phyloP scores from a whole-genome alignment of 2,797 vertebrate genomes.

The Darevskia mixta region DNA sequence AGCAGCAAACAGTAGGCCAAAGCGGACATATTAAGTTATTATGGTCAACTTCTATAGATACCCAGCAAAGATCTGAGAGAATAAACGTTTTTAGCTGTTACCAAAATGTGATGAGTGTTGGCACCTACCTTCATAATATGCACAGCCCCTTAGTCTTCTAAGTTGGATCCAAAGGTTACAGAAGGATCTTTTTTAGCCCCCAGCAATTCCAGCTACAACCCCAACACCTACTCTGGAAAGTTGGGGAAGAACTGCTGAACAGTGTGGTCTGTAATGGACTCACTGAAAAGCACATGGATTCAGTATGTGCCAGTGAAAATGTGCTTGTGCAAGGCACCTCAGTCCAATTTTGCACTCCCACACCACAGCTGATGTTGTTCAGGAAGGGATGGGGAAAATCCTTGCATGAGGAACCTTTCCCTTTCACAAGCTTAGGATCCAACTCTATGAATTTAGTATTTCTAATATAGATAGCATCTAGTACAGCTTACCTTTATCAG shows the following conservation, averaged over 20 bases:
- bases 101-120: no score
- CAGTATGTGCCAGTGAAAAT: neutral
- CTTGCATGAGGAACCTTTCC: neutral
- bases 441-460: neutral
- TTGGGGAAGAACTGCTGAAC: neutral
- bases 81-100: no score
- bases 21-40: no score
- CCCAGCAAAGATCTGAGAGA: neutral
- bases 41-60: no score
- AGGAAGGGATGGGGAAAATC: neutral
- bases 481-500: constrained; percentile 86
- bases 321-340: neutral
- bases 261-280: neutral
- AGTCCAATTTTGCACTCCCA: neutral
- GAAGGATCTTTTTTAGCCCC: no score
- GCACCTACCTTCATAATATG: neutral
- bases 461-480: neutral
- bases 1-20: no score
- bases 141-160: neutral
- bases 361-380: neutral
- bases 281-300: neutral
- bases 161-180: neutral
- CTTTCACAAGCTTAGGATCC: neutral
- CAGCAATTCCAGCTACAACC: no score
- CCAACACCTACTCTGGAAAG: neutral